These are phyloP conservation scores for Drosophila lutescens DNA, from an alignment of 2,888 invertebrate species.

Conservation along the genomic window DNA sequence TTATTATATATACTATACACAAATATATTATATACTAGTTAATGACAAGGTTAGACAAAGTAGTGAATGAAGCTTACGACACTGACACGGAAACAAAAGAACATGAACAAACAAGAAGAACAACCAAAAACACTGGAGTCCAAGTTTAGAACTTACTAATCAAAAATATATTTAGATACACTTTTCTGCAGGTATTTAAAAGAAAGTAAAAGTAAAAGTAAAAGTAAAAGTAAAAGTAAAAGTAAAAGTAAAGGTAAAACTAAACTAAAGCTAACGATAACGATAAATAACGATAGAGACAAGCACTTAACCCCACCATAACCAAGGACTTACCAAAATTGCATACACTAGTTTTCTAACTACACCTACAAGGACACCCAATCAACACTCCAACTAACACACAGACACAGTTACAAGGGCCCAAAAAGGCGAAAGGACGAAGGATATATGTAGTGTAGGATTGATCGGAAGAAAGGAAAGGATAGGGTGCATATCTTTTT, in stretches of 20 bases:
- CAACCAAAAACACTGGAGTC: slow-evolving; percentile 74
- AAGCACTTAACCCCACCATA: slow-evolving; percentile 79
- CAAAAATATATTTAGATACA: slow-evolving; percentile 80
- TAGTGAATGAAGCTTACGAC: slow-evolving; percentile 77
- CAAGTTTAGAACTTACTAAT: slow-evolving; percentile 80
- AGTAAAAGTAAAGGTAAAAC: slow-evolving; percentile 32
- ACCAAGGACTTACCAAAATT: slow-evolving; percentile 74
- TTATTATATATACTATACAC: slow-evolving; percentile 56
- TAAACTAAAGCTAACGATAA: slow-evolving; percentile 46
- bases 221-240: slow-evolving; percentile 40
- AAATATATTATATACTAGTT: slow-evolving; percentile 63
- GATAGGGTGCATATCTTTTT: slow-evolving; percentile 67
- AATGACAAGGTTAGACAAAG: slow-evolving; percentile 66
- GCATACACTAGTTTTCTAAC: slow-evolving; percentile 75
- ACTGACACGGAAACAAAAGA: slow-evolving; percentile 55
- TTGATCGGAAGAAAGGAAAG: slow-evolving; percentile 1
- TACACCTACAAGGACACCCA: slow-evolving; percentile 44
- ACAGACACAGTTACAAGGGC: slow-evolving; percentile 69
- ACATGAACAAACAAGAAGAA: slow-evolving; percentile 51
- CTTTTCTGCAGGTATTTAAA: slow-evolving; percentile 78
- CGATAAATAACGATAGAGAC: slow-evolving; percentile 56
- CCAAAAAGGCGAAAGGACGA: slow-evolving; percentile 46
- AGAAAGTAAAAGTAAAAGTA: slow-evolving; percentile 35
- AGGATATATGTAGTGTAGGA: slow-evolving; percentile 2
- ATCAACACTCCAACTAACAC: slow-evolving; percentile 21